A percentile compares a stretch with the other conserved stretches of the same genome.
Evolutionary conservation across 2,113 vertebrate genomes (phyloP).

Genomic region (Azemiops feae): DNA sequence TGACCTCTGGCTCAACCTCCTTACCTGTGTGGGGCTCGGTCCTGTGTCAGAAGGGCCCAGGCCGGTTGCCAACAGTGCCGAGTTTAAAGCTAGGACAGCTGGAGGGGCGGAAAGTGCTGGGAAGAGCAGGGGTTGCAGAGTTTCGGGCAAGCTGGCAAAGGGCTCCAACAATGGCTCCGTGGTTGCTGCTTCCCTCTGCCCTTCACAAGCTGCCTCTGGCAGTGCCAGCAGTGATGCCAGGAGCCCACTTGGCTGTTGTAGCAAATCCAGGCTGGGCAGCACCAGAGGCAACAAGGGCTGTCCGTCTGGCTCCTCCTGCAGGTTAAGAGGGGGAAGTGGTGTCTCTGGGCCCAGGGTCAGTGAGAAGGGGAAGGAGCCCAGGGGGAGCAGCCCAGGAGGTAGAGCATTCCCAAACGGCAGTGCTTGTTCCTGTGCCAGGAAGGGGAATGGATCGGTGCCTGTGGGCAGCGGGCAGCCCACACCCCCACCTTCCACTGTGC

Average conservation of each 20-base stretch:
- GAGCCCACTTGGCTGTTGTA: slow-evolving; percentile 72
- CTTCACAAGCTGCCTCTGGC: slow-evolving; percentile 63
- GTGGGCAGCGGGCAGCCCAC: slow-evolving; percentile 53
- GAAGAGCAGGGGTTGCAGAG: slow-evolving; percentile 73
- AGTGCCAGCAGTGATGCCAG: slow-evolving; percentile 77
- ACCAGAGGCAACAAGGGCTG: slow-evolving; percentile 73
- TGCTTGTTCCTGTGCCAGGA: slow-evolving; percentile 78
- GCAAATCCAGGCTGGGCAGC: slow-evolving; percentile 73
- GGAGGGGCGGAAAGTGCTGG: slow-evolving; percentile 70
- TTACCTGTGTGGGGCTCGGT: slow-evolving; percentile 33
- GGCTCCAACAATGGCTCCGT: slow-evolving; percentile 70
- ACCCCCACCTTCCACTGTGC: slow-evolving; percentile 10
- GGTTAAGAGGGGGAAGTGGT: slow-evolving; percentile 64
- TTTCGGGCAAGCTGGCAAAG: slow-evolving; percentile 70
- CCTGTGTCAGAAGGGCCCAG: slow-evolving; percentile 71
- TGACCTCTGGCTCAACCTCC: background rate
- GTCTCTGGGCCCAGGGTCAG: slow-evolving; percentile 72
- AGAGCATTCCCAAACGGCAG: slow-evolving; percentile 75
- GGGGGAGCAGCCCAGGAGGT: slow-evolving; percentile 72
- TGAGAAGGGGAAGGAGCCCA: slow-evolving; percentile 77
- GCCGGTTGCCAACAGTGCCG: slow-evolving; percentile 78
- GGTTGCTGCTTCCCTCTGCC: slow-evolving; percentile 56
- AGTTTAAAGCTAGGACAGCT: slow-evolving; percentile 81
- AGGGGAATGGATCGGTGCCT: slow-evolving; percentile 78
- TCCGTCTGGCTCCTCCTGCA: slow-evolving; percentile 56